These are phyloP conservation scores for Trichoplusia ni DNA, from an alignment of 1,140 invertebrate species.

Conservation along the genomic window DNA sequence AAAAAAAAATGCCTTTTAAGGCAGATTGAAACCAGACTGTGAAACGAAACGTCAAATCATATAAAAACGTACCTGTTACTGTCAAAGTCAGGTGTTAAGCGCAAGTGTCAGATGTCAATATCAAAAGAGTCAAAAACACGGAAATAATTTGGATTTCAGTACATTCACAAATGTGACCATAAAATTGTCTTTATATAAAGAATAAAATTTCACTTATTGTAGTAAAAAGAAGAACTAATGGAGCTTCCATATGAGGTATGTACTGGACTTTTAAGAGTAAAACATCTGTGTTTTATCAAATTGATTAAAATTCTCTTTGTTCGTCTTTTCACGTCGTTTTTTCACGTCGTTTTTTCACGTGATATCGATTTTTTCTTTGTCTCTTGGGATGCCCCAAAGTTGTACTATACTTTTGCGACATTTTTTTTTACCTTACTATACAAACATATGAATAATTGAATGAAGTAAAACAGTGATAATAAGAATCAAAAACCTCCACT, in stretches of 20 bases:
- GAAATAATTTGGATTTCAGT: constrained; percentile 15
- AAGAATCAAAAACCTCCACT: too few relatives aligned
- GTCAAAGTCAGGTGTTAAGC: too few relatives aligned
- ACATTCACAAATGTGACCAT: background rate
- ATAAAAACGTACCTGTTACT: too few relatives aligned
- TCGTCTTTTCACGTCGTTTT: constrained; percentile 50
- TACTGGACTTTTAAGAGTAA: background rate
- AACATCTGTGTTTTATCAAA: constrained; percentile 31
- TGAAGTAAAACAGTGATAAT: too few relatives aligned
- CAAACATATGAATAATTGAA: too few relatives aligned
- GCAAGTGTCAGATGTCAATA: constrained; percentile 8
- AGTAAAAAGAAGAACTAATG: constrained; percentile 26
- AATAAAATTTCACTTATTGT: background rate
- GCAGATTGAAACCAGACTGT: too few relatives aligned
- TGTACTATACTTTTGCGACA: background rate
- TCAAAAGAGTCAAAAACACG: constrained; percentile 20
- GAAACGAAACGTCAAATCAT: too few relatives aligned
- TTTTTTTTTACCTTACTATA: background rate
- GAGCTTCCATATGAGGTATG: constrained; percentile 70
- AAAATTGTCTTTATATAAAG: background rate
- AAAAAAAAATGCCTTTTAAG: too few relatives aligned
- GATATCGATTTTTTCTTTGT: constrained; percentile 41
- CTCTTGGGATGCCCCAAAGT: background rate
- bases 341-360: too few relatives aligned
- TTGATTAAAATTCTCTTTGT: constrained; percentile 56